Evolutionary conservation across 1,140 invertebrate species (phyloP), one percentile per base, ranked within the genome.

Genomic region (Drosophila kepulauana): DNA sequence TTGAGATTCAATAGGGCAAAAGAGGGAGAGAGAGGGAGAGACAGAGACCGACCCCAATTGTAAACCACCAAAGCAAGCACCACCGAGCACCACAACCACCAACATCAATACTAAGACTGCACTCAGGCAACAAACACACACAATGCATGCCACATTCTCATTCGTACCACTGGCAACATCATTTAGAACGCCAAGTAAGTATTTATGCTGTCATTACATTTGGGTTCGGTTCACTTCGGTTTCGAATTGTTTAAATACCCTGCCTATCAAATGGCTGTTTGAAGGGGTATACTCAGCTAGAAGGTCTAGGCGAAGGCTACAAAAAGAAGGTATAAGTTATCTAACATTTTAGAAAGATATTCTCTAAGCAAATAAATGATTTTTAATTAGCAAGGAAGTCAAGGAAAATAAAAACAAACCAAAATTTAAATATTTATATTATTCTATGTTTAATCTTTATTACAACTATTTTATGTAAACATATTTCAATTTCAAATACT

Each of bases 151-250:
- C 25, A 64, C 33, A 56, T 25, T 25, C 20, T 25, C 20, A 25
- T 25, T 25, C 20, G 20, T 63, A 45, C 63, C 46, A 64, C 64
- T 57, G 61, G 59, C 52, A 38, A 56, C 52, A 56, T 56, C 52
- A 56, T 77, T 75, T 78, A 66, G 76, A 75, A 75, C 58, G 71
- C 61, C 66, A 75, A 68, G 82, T 86, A 82, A 56, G 52, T 56
- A 64, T 88, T 88, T 88, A 88, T 89, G 84, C 81, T 84, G 84
- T 89, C 84, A 87, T 87, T 87, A 87, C 85, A 64, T 82, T 88
- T 80, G 57, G 78, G 78, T 85, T 77, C 82, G 75, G 75, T 85
- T 79, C 57, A 45, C 43, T 68, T 82, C 77, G 62, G 75, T 80
- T 82, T 86, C 84, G 80, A 77, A 59, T 82, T 74, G 20, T 56